Conservation (phyloP, 2,888 invertebrate genomes). For the Monoplex corrugatus region DNA sequence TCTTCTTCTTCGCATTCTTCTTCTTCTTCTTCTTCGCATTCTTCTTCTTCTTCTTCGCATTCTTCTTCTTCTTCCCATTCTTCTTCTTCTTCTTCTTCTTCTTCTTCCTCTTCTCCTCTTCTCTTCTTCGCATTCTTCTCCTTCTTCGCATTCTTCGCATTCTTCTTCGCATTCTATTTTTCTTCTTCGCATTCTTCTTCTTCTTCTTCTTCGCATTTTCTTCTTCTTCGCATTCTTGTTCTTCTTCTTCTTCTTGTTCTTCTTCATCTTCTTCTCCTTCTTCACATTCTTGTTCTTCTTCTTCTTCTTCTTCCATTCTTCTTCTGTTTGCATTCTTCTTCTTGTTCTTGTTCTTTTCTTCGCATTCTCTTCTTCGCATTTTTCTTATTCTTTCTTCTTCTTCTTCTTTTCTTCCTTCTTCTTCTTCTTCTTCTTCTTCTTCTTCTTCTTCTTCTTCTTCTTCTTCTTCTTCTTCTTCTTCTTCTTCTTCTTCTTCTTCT, state of each 20-base stretch:
- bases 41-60: no score
- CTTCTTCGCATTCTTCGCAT: not conserved
- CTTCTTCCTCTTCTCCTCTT: not conserved
- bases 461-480: not conserved
- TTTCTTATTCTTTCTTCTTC: not conserved
- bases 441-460: not conserved
- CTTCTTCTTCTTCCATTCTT: not conserved
- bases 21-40: no score
- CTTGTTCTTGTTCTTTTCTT: not conserved
- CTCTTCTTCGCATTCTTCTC: not conserved
- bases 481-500: not conserved
- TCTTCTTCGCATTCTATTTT: not conserved
- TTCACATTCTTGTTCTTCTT: not conserved
- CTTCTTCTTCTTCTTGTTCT: not conserved
- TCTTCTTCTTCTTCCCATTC: not conserved
- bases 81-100: not conserved
- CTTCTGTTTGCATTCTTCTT: not conserved
- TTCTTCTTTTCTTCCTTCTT: not conserved
- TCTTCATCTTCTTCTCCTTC: not conserved
- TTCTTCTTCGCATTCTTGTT: no score
- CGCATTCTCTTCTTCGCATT: not conserved
- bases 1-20: not conserved
- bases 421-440: not conserved
- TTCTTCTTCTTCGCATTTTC: not conserved
- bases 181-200: not conserved